Percentiles rank a stretch among this genome's conserved stretches.
These are phyloP conservation scores for Euproctis similis DNA, from an alignment of 2,888 invertebrate genomes.

Conservation along the genomic window DNA sequence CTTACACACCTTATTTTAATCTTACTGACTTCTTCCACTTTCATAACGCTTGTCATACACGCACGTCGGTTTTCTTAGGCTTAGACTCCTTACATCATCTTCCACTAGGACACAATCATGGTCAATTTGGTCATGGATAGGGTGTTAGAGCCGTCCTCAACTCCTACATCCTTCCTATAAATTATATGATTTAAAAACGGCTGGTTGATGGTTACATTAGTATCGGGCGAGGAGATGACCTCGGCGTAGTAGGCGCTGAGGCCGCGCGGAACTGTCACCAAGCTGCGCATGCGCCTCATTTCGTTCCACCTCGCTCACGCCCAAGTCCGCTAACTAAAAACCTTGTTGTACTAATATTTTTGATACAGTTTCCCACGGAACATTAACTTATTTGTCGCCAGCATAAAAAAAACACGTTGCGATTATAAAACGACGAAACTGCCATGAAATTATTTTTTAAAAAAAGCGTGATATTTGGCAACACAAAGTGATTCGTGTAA, in stretches of 20 bases:
- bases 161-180: too few relatives aligned
- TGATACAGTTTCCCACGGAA: constrained; percentile 35
- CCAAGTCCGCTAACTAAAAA: constrained; percentile 28
- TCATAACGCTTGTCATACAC: too few relatives aligned
- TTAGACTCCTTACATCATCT: too few relatives aligned
- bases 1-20: too few relatives aligned
- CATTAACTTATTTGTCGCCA: constrained; percentile 13
- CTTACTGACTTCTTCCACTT: too few relatives aligned
- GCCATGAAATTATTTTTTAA: too few relatives aligned
- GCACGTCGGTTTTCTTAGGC: too few relatives aligned
- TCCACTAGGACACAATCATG: too few relatives aligned
- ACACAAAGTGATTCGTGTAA: constrained; percentile 8
- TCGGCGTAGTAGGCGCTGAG: constrained; percentile 53
- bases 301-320: constrained; percentile 56
- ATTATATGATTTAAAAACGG: too few relatives aligned
- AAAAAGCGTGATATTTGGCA: constrained; percentile 17
- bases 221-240: constrained; percentile 38
- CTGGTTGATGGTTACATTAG: constrained; percentile 30
- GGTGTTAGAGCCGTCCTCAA: too few relatives aligned
- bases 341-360: constrained; percentile 24
- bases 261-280: constrained; percentile 49
- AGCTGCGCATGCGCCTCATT: constrained; percentile 50
- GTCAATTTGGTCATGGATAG: too few relatives aligned
- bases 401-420: constrained; percentile 15
- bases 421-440: constrained; percentile 8